These are phyloP conservation scores for Platyrinchus mystaceus DNA, from an alignment of 2,797 vertebrate genomes.

Conservation along the genomic window DNA sequence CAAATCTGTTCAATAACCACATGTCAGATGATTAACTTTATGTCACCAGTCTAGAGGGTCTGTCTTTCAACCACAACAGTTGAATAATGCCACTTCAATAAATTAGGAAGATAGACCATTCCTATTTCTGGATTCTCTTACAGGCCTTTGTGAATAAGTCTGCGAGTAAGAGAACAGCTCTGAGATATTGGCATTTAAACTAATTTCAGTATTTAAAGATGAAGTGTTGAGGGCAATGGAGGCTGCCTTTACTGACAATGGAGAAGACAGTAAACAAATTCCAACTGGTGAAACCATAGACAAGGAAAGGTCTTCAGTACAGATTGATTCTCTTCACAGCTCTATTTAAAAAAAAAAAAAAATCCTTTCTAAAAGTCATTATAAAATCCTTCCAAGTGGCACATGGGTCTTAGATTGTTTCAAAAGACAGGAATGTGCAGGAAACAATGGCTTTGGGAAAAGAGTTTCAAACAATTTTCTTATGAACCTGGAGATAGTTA, in stretches of 20 bases:
- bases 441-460: rapidly evolving
- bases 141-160: neutral
- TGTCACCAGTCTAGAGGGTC: neutral
- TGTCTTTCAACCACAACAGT: neutral
- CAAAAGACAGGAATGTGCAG: neutral
- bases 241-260: rapidly evolving
- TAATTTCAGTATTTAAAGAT: neutral
- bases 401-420: neutral
- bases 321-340: neutral
- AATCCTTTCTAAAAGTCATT: neutral
- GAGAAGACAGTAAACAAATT: neutral
- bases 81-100: neutral
- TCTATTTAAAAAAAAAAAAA: too few species aligned
- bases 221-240: rapidly evolving
- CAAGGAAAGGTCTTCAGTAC: neutral
- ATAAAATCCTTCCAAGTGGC: neutral
- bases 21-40: neutral
- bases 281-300: neutral
- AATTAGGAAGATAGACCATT: neutral
- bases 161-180: neutral
- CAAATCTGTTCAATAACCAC: neutral
- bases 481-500: neutral
- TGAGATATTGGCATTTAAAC: neutral
- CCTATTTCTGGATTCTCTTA: neutral
- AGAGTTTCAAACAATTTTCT: neutral